Evolutionary conservation across 2,888 invertebrate species (phyloP), one percentile per base, ranked within the genome.

Genomic region (Panopea generosa): DNA sequence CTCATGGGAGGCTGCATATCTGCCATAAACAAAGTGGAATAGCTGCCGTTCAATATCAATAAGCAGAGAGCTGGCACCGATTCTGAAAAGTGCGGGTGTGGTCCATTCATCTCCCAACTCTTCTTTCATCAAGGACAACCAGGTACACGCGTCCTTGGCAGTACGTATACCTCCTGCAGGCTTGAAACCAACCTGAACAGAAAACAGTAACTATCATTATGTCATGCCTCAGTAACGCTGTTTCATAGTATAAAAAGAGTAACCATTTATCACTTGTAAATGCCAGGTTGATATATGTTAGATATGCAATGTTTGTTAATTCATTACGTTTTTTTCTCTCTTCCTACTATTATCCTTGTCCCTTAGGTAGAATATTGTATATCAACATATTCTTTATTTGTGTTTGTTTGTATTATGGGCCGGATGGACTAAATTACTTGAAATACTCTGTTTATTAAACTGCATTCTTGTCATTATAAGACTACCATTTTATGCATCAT

Each of bases 111-210:
- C 93, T 1, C 99, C 99, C 18, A 99, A 94, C 80, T 97, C 95
- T 85, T 95, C 95, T 90, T 96, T 95, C 9, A 99, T 95, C 72
- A 99, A 93, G 3, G 95, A 94, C 86, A 98, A 93, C 98, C 98
- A 99, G 73, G 95, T 94, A 33, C 98, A 94, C 0, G 97, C 96
- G 91, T 99, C 98, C 55, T 95, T 94, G 0, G 96, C 95, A 0
- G 96, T 96, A 80, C 96, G 95, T 53, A 99, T 97, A 9, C 99
- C 99, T 18, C 99, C 99, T 22, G 99, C 99, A 22, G 99, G 98
- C 93, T 99, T 99, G 70, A 99, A 95, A 1, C 99, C 99, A 78
- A 99, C 96, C 97, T 97, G 89, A 50, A 90, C 89, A 33, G 29
- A 27, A 9, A 55, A 70, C n/a, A n/a, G n/a, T 38, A 33, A 61